Evolutionary conservation across 2,888 invertebrate species (phyloP).

Genomic region (Allygus modestus): DNA sequence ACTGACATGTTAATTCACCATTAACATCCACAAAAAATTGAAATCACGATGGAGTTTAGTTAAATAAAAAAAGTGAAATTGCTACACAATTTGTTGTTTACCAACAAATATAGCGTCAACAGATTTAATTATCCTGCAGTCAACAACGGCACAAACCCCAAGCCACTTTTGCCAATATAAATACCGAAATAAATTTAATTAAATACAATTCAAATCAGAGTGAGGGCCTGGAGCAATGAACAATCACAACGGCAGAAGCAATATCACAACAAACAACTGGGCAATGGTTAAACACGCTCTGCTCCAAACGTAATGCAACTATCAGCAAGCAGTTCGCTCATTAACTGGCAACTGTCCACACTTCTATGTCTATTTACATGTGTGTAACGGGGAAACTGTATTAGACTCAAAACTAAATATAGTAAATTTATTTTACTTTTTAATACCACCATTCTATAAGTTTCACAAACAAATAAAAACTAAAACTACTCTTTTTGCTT

Average conservation of each 20-base stretch:
- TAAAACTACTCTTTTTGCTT: too few species aligned
- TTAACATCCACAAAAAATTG: too few species aligned
- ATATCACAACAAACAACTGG: conserved; percentile 22
- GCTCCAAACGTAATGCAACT: background rate
- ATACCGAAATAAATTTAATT: background rate
- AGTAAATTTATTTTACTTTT: too few species aligned
- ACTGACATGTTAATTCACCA: too few species aligned
- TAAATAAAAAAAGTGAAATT: too few species aligned
- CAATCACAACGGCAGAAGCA: conserved; percentile 10
- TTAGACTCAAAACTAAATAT: too few species aligned
- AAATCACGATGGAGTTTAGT: too few species aligned
- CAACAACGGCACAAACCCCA: background rate
- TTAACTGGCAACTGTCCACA: background rate
- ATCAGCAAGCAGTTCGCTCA: background rate
- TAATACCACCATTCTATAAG: too few species aligned
- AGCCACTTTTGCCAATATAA: background rate
- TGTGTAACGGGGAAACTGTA: too few species aligned
- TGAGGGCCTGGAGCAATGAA: background rate
- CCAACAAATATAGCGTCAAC: background rate
- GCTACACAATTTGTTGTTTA: too few species aligned
- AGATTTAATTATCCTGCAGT: background rate
- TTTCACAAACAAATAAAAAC: too few species aligned
- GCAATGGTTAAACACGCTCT: conserved; percentile 12
- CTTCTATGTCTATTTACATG: background rate
- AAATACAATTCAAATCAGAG: background rate